Conservation (phyloP, 1,140 invertebrate genomes). For the Trichomalopsis sarcophagae region DNA sequence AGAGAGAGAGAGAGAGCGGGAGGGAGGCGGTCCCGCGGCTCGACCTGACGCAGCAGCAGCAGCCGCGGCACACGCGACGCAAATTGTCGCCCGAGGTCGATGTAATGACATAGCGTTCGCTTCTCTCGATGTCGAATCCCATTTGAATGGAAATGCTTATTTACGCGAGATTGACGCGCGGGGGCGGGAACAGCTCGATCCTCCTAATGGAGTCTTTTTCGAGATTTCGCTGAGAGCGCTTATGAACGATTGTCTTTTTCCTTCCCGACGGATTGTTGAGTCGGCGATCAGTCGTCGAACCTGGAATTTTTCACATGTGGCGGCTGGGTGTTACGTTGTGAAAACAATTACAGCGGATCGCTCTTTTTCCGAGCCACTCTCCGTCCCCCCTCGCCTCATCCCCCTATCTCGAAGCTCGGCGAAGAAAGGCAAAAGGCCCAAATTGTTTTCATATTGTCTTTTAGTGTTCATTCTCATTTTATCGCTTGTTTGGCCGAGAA, state of each 20-base stretch:
- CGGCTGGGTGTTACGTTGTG: background rate
- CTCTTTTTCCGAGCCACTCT: background rate
- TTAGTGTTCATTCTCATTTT: constrained; percentile 75
- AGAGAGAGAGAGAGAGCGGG: no score
- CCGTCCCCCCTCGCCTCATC: background rate
- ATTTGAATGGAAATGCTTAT: constrained; percentile 28
- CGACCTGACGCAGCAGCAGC: constrained; percentile 69
- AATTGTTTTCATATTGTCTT: constrained; percentile 75
- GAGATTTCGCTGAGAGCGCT: background rate
- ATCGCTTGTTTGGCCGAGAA: constrained; percentile 71
- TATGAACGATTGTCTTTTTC: background rate
- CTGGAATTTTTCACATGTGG: no score
- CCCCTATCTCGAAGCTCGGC: background rate
- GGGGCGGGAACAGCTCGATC: background rate
- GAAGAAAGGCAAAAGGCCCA: constrained; percentile 54
- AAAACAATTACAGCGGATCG: background rate
- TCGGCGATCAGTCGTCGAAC: no score
- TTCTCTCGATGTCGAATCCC: background rate
- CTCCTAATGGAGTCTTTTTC: background rate
- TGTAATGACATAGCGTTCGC: constrained; percentile 28
- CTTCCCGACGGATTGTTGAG: background rate
- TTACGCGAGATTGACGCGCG: background rate
- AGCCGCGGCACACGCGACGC: constrained; percentile 49
- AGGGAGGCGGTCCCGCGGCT: constrained; percentile 55
- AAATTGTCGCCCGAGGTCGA: constrained; percentile 66